Percentiles rank a stretch among this genome's conserved stretches.
phyloP scores from a whole-genome alignment of 2,113 vertebrate genomes.

The Nematolebias whitei region DNA sequence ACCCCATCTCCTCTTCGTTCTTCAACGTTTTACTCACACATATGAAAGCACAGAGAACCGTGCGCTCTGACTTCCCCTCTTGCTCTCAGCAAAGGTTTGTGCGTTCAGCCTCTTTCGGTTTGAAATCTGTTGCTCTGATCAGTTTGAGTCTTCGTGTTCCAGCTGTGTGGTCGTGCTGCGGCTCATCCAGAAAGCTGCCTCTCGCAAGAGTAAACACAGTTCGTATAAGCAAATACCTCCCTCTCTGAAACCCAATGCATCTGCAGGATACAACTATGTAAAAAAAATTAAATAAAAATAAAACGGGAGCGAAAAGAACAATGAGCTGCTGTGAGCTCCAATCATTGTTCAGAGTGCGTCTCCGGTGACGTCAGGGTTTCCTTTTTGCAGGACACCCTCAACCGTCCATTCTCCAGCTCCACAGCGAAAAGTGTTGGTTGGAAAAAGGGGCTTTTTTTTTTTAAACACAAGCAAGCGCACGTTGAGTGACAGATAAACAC shows the following conservation, averaged over 20 bases:
- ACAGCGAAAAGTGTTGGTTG: conserved; percentile 10
- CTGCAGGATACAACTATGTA: conserved; percentile 20
- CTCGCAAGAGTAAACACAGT: conserved; percentile 20
- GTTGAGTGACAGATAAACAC: conserved; percentile 15
- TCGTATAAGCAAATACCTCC: conserved; percentile 17
- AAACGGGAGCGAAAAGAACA: background rate
- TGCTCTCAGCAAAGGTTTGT: background rate
- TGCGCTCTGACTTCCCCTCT: conserved; percentile 26
- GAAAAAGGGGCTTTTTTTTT: conserved; percentile 1
- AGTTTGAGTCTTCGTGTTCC: conserved; percentile 30
- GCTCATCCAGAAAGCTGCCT: conserved; percentile 12
- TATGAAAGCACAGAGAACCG: conserved; percentile 27
- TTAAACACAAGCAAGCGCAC: background rate
- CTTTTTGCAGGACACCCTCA: conserved; percentile 25
- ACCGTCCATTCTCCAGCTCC: conserved; percentile 21
- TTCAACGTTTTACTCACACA: conserved; percentile 31
- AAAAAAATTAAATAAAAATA: conserved; percentile 7
- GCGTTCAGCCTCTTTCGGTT: conserved; percentile 20
- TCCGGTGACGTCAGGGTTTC: conserved; percentile 46
- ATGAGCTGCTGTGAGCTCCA: no score
- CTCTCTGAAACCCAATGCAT: conserved; percentile 16
- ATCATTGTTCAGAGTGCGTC: conserved; percentile 31
- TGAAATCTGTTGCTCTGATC: conserved; percentile 41
- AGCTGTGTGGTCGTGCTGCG: conserved; percentile 24
- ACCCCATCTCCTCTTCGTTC: conserved; percentile 30